A percentile compares a stretch with the other conserved stretches of the same genome.
Evolutionary conservation across 2,797 vertebrate genomes (phyloP).

Genomic region (Muscicapa comitata): DNA sequence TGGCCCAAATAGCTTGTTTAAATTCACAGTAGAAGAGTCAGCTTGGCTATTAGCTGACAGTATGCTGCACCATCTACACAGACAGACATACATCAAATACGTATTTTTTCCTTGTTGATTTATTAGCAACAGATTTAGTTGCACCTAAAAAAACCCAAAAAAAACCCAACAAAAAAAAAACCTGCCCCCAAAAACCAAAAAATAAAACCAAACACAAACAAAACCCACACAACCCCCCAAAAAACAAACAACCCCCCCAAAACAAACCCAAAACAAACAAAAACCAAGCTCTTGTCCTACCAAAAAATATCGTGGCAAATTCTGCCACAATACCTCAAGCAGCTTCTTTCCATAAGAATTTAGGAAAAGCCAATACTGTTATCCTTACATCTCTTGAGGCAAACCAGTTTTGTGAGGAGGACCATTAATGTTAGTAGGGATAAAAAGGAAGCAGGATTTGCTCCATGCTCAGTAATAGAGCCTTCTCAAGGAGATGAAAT

Average conservation of each 20-base stretch:
- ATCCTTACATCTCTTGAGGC: not conserved
- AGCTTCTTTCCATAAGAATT: not conserved
- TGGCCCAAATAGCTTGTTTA: not conserved
- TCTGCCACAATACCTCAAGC: not conserved
- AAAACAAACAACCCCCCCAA: no score
- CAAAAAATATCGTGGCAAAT: not conserved
- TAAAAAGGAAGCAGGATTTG: not conserved
- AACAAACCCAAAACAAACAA: not conserved
- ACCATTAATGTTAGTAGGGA: not conserved
- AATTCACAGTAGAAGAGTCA: not conserved
- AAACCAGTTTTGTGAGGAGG: not conserved
- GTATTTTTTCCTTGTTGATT: not conserved
- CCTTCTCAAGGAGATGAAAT: not conserved
- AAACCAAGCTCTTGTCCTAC: fast-evolving
- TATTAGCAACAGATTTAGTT: not conserved
- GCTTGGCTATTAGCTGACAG: not conserved
- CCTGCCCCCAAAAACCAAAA: not conserved
- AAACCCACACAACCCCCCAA: no score
- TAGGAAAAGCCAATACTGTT: not conserved
- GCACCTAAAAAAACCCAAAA: not conserved
- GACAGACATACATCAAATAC: not conserved
- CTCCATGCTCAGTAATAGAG: not conserved
- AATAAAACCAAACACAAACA: no score
- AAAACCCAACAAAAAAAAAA: not conserved
- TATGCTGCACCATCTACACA: not conserved